Conservation (phyloP, 2,888 invertebrate species). For the Scrobipalpa atriplicella region DNA sequence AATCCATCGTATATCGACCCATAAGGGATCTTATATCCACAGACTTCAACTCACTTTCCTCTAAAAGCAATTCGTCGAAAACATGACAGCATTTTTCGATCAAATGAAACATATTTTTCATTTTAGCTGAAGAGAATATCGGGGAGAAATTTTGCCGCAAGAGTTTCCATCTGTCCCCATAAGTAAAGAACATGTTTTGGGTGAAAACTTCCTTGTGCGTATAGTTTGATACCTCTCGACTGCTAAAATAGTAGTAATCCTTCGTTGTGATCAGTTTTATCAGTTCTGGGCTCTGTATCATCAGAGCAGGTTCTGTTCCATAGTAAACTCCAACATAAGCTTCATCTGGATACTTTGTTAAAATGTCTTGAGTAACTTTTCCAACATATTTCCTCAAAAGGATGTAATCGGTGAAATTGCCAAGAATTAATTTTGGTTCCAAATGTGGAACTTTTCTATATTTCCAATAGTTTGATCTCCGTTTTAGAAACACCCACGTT, state of each 20-base stretch:
- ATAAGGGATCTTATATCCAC: slow-evolving; percentile 49
- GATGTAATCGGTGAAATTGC: slow-evolving; percentile 45
- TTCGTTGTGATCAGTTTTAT: slow-evolving; percentile 51
- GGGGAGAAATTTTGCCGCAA: slow-evolving; percentile 58
- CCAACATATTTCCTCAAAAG: slow-evolving; percentile 36
- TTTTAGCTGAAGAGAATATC: slow-evolving; percentile 58
- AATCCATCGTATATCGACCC: slow-evolving; percentile 58
- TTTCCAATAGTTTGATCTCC: slow-evolving; percentile 45
- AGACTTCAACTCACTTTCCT: slow-evolving; percentile 24
- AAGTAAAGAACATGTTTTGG: slow-evolving; percentile 50
- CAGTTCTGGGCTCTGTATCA: slow-evolving; percentile 50
- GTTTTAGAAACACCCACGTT: slow-evolving; percentile 23
- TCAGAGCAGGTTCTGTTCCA: slow-evolving; percentile 45
- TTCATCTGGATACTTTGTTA: slow-evolving; percentile 41
- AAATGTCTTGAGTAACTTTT: slow-evolving; percentile 37
- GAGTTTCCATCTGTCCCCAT: slow-evolving; percentile 60
- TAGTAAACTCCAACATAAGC: slow-evolving; percentile 48
- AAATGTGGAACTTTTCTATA: slow-evolving; percentile 40
- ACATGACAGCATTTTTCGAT: slow-evolving; percentile 37
- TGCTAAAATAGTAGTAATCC: slow-evolving; percentile 54
- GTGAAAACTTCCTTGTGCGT: slow-evolving; percentile 46
- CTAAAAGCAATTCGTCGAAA: slow-evolving; percentile 34
- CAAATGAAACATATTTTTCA: slow-evolving; percentile 50
- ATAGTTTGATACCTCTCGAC: slow-evolving; percentile 52
- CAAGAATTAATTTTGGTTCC: slow-evolving; percentile 42